Percentiles rank a stretch among this genome's conserved stretches.
Evolutionary conservation across 2,113 vertebrate genomes (phyloP).

Genomic region (Dendropsophus ebraccatus): DNA sequence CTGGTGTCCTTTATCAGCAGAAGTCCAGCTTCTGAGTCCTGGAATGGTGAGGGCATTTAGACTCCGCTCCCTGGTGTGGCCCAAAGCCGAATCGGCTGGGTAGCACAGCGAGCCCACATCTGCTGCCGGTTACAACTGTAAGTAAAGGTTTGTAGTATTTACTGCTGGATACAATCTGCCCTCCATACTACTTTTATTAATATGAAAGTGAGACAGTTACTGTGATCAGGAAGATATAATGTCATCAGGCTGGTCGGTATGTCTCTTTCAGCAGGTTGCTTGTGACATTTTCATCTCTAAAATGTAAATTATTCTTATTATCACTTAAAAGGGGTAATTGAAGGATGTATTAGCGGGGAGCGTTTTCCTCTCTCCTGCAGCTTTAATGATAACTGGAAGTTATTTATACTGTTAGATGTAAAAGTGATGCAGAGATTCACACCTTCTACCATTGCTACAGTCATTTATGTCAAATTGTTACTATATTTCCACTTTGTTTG

Average conservation of each 20-base stretch:
- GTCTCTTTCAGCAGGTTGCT: not conserved
- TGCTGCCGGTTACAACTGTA: too few relatives aligned
- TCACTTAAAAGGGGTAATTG: constrained; percentile 8
- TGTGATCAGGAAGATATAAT: not conserved
- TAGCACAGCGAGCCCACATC: too few relatives aligned
- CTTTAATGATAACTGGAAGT: not conserved
- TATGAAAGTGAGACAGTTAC: not conserved
- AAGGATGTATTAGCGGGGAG: not conserved
- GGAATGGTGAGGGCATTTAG: too few relatives aligned
- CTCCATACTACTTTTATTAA: not conserved
- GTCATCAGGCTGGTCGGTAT: not conserved
- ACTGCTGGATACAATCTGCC: not conserved
- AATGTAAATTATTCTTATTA: constrained; percentile 17
- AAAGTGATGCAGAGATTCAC: not conserved
- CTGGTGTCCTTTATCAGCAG: too few relatives aligned
- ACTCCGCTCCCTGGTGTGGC: too few relatives aligned
- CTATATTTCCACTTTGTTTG: not conserved
- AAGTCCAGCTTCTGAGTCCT: too few relatives aligned
- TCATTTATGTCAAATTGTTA: not conserved
- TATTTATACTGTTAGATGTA: constrained; percentile 8
- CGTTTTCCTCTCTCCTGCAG: not conserved
- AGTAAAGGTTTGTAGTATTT: not conserved
- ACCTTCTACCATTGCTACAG: not conserved
- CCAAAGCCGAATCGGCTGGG: too few relatives aligned
- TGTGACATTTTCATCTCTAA: not conserved